These are phyloP conservation scores for Alaudala cheleensis DNA, from an alignment of 2,113 vertebrate species.

Conservation along the genomic window DNA sequence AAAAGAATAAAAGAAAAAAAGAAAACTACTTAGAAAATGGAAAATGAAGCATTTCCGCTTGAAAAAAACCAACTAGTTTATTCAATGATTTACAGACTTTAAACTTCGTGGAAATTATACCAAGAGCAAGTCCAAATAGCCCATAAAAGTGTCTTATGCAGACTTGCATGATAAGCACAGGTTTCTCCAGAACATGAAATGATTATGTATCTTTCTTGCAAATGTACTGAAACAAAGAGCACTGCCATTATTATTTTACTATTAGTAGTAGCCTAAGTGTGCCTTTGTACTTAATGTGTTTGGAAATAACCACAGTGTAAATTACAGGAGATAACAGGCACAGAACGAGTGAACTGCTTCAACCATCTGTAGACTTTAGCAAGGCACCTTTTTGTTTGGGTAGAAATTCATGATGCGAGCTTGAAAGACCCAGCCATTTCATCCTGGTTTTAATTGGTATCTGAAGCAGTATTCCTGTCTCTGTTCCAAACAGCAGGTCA, in stretches of 20 bases:
- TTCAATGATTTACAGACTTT: not conserved
- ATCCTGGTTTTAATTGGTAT: not conserved
- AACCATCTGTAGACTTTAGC: not conserved
- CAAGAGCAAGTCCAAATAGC: not conserved
- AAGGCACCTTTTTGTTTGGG: not conserved
- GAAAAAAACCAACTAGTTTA: not conserved
- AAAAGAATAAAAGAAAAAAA: too few relatives aligned
- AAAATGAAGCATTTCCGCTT: not conserved
- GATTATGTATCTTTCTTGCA: not conserved
- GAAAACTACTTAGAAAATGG: not conserved
- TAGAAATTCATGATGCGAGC: not conserved
- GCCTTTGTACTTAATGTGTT: not conserved
- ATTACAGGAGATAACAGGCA: not conserved
- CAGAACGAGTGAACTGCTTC: not conserved
- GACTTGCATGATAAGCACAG: not conserved
- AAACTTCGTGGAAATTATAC: not conserved
- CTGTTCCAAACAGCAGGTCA: not conserved
- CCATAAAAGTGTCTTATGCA: not conserved
- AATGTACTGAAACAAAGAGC: not conserved
- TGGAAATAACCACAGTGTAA: not conserved
- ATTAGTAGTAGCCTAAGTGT: not conserved
- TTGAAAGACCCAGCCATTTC: not conserved
- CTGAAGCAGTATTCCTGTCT: not conserved
- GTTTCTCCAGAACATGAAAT: not conserved
- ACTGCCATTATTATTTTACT: not conserved